Conservation (phyloP, 2,888 invertebrate species). For the Sthenelais limicola region DNA sequence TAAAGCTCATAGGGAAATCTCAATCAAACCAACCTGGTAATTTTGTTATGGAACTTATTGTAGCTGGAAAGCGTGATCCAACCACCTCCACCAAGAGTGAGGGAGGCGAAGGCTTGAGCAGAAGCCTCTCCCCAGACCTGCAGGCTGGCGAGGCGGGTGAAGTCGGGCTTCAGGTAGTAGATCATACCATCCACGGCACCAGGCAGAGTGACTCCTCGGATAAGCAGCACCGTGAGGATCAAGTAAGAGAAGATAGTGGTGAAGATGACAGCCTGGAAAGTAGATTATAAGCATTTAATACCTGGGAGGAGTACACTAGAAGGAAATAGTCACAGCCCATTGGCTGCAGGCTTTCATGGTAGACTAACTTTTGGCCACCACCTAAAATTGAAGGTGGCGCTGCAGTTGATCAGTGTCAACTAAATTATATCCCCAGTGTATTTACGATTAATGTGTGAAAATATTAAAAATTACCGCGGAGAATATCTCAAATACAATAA, state of each 20-base stretch:
- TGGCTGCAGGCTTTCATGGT: too few species aligned
- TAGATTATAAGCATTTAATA: too few species aligned
- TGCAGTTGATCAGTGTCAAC: too few species aligned
- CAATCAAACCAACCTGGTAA: conserved; percentile 54
- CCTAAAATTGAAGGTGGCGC: too few species aligned
- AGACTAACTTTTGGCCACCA: too few species aligned
- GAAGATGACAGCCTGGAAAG: conserved; percentile 68
- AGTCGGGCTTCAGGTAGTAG: conserved; percentile 67
- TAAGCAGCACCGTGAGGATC: conserved; percentile 61
- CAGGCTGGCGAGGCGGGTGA: conserved; percentile 56
- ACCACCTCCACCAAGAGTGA: conserved; percentile 69
- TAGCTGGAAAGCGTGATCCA: conserved; percentile 66
- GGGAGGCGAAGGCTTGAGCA: conserved; percentile 72
- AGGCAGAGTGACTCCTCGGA: conserved; percentile 63
- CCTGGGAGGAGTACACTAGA: too few species aligned
- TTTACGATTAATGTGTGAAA: too few species aligned
- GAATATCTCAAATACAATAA: too few species aligned
- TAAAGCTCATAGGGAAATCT: too few species aligned
- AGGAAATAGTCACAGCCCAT: too few species aligned
- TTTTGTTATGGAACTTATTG: conserved; percentile 63
- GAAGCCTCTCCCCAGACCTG: conserved; percentile 72
- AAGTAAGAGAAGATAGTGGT: conserved; percentile 68
- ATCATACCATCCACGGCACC: conserved; percentile 63
- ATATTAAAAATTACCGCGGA: too few species aligned
- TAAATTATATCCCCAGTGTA: too few species aligned